Evolutionary conservation across 2,113 vertebrate species (phyloP), one percentile per base, ranked within the genome.

Genomic region (Motacilla alba): DNA sequence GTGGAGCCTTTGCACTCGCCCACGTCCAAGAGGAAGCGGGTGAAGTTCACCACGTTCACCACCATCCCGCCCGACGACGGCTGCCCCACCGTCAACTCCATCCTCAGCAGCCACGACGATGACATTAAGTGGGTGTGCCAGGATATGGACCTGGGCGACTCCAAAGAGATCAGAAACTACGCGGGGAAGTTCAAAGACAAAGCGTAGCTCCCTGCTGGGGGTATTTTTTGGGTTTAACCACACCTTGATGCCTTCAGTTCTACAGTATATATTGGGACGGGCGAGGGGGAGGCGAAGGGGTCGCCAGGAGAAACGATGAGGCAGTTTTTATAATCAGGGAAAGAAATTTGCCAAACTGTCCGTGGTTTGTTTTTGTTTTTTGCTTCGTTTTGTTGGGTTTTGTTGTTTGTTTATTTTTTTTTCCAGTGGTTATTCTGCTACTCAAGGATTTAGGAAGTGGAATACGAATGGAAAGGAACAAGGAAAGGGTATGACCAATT

Each of bases 41-140:
- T 99, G 33, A 99, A 99, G 97, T 99, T 99, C 87, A 98, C 98
- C 21, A 99, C 99, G 0, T 99, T 99, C 95, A 99, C 99, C 67
- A 98, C 99, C 90, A 98, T 99, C 85, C 98, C 98, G 7, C 97
- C 98, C 0, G 98, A 99, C 33, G 98, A 97, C 39, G 93, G 98
- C 89, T 97, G 98, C 95, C 98, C 99, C 26, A 97, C 98, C 3
- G 98, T 98, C 63, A 98, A 98, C 97, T 98, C 98, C 80, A 97
- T 98, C 91, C 98, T 98, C 9, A 68, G 98, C 50, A 72, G 97
- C 96, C 94, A 97, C 9, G 98, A 98, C 1, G 98, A 99, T 86
- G 99, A 99, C 97, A 98, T 99, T 97, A 98, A 99, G 93, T 99
- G 99, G 99, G 99, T 99, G 86, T 99, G 99, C 94, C 98, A 97